phyloP scores from a whole-genome alignment of 2,797 vertebrate species.

The Hozukius guyotensis region DNA sequence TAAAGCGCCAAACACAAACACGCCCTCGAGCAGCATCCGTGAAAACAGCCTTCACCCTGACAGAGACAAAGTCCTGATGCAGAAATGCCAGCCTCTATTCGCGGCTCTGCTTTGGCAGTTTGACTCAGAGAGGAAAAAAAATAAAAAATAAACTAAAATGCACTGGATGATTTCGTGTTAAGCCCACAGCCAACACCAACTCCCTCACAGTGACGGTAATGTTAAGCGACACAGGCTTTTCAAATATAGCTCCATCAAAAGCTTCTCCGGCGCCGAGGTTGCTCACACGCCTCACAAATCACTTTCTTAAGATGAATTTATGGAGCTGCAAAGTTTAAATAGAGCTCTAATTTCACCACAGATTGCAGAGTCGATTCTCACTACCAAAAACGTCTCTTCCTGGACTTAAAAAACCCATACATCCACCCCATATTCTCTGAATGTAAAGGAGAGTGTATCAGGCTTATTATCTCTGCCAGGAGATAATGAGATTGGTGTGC shows the following conservation, averaged over 20 bases:
- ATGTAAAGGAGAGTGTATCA: conserved; percentile 22
- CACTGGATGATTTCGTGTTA: conserved; percentile 33
- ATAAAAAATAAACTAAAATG: neutral
- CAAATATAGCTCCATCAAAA: conserved; percentile 50
- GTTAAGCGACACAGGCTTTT: conserved; percentile 51
- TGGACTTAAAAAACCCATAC: neutral
- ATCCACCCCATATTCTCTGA: neutral
- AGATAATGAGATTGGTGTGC: neutral
- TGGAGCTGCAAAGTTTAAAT: conserved; percentile 26
- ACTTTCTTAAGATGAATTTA: conserved; percentile 5
- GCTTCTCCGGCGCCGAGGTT: neutral
- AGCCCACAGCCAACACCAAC: conserved; percentile 42
- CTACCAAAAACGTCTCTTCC: neutral
- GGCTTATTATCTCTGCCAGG: conserved; percentile 7
- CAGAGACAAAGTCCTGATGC: conserved; percentile 33
- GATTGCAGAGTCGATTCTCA: neutral
- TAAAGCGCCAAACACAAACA: conserved; percentile 50
- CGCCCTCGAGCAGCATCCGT: conserved; percentile 26
- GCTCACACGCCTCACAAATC: conserved; percentile 15
- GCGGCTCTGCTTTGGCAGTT: conserved; percentile 32
- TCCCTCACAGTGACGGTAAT: conserved; percentile 44
- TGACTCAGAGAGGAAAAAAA: neutral
- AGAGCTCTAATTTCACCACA: conserved; percentile 7
- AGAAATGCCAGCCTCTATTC: conserved; percentile 22
- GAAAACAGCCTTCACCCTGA: conserved; percentile 35